Conservation (phyloP, 2,113 vertebrate species). For the Tragelaphus imberbis region DNA sequence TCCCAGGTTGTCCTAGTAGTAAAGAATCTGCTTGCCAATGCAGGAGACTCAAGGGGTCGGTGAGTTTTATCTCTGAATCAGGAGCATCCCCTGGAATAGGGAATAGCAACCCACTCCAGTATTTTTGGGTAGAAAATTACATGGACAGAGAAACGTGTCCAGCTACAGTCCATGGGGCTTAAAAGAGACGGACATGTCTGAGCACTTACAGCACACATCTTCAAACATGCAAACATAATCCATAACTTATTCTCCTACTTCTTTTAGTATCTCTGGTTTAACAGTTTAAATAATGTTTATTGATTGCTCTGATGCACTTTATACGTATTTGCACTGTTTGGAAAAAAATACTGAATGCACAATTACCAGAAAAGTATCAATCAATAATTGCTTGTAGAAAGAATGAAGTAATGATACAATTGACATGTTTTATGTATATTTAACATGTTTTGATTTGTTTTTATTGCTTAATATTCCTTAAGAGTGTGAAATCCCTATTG, state of each 20-base stretch:
- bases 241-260: not conserved
- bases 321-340: accelerated
- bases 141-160: not conserved
- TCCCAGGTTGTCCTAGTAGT: not conserved
- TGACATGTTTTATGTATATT: not conserved
- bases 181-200: not conserved
- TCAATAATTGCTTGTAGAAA: not conserved
- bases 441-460: not conserved
- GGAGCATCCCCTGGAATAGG: not conserved
- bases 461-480: not conserved
- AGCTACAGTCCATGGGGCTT: not conserved
- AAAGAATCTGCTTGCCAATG: not conserved
- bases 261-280: not conserved
- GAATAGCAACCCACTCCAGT: not conserved
- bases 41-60: not conserved
- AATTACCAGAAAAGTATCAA: not conserved
- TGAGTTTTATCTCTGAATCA: not conserved
- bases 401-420: not conserved
- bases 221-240: not conserved
- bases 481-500: not conserved
- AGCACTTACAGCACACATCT: not conserved
- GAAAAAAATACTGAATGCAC: too few species aligned
- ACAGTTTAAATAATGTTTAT: too few species aligned
- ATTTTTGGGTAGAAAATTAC: not conserved
- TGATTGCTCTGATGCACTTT: too few species aligned